Conservation (phyloP, 2,797 vertebrate species). For the Lophotriccus pileatus region DNA sequence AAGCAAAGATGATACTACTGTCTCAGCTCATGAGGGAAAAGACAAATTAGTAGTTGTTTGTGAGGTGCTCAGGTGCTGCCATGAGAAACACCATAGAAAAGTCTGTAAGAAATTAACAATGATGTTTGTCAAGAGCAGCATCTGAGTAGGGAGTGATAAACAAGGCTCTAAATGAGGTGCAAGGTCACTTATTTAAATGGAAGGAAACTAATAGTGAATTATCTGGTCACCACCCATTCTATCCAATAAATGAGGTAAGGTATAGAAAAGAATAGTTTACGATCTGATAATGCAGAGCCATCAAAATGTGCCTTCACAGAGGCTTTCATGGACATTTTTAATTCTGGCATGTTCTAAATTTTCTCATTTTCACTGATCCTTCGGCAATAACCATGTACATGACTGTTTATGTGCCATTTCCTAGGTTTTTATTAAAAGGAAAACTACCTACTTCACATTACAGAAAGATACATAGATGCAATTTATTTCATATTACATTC, state of each 20-base stretch:
- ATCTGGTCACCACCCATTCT: neutral
- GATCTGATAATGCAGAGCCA: neutral
- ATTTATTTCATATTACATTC: neutral
- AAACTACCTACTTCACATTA: neutral
- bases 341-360: neutral
- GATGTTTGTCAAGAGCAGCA: neutral
- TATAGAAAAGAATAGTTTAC: neutral
- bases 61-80: neutral
- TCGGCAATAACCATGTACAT: rapidly evolving
- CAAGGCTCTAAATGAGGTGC: neutral
- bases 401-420: neutral
- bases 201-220: neutral
- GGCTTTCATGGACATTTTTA: neutral
- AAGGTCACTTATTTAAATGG: neutral
- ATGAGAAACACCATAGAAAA: neutral
- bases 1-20: neutral
- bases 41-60: neutral
- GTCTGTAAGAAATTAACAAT: neutral
- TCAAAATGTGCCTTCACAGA: neutral
- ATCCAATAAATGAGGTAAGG: neutral
- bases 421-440: neutral
- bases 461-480: neutral
- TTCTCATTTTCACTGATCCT: neutral
- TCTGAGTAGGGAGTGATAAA: neutral
- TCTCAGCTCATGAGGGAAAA: neutral